Conservation (phyloP, 1,140 invertebrate genomes). For the Ctenoplectra terminalis region DNA sequence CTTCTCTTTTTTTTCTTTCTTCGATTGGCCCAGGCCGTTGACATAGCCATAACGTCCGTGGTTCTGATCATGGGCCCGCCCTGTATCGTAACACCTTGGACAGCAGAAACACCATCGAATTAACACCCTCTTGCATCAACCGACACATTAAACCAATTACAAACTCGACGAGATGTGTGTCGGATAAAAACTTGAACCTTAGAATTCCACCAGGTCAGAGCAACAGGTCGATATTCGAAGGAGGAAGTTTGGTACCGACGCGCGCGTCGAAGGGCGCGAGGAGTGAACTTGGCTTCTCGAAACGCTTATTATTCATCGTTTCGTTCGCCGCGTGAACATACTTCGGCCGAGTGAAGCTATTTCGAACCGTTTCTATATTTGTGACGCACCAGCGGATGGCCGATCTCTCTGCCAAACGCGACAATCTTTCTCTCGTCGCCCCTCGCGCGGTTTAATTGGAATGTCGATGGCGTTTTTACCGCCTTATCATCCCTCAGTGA, state of each 20-base stretch:
- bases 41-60: constrained; percentile 67
- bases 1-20: constrained; percentile 80
- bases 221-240: neutral
- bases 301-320: neutral
- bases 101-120: constrained; percentile 62
- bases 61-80: constrained; percentile 78
- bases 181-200: neutral
- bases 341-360: constrained; percentile 61
- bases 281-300: constrained; percentile 58
- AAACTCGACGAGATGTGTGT: neutral
- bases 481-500: neutral
- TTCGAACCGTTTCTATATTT: constrained; percentile 73
- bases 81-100: constrained; percentile 80
- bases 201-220: neutral
- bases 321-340: constrained; percentile 13
- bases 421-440: constrained; percentile 53
- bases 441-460: constrained; percentile 56
- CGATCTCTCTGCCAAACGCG: constrained; percentile 66
- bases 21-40: constrained; percentile 73
- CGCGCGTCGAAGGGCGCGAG: constrained; percentile 38
- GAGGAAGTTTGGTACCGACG: neutral
- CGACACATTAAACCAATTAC: neutral
- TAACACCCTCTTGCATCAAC: neutral
- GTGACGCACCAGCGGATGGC: constrained; percentile 60
- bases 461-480: constrained; percentile 59